Percentiles rank a stretch among this genome's conserved stretches.
phyloP scores from a whole-genome alignment of 2,888 invertebrate genomes.

The Leptogaster cylindrica region DNA sequence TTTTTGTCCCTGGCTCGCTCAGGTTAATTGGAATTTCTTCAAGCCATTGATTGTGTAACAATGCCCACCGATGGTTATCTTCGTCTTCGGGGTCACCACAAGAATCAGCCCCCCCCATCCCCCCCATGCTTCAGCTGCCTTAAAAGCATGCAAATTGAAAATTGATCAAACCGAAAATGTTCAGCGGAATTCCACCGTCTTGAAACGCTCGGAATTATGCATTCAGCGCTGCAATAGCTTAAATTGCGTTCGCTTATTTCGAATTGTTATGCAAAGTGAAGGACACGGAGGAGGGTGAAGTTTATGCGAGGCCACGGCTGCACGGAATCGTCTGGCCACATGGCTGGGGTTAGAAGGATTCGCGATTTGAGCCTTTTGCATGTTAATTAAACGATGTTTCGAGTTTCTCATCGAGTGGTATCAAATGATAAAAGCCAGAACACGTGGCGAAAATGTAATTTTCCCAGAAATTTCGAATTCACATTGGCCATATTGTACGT shows the following conservation, averaged over 20 bases:
- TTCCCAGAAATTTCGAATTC: too few relatives aligned
- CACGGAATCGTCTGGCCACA: background rate
- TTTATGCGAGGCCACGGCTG: background rate
- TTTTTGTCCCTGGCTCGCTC: background rate
- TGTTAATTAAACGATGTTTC: background rate
- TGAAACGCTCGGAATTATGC: conserved; percentile 23
- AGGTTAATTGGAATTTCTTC: conserved; percentile 26
- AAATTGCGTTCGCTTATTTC: conserved; percentile 27
- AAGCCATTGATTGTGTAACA: conserved; percentile 12
- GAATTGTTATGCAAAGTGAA: conserved; percentile 24
- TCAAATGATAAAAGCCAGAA: too few relatives aligned
- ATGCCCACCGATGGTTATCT: background rate
- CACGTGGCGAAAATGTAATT: too few relatives aligned
- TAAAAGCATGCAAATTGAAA: conserved; percentile 14
- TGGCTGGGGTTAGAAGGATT: background rate
- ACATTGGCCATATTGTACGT: too few relatives aligned
- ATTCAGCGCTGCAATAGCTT: background rate
- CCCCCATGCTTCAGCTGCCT: background rate
- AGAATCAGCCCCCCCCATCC: too few relatives aligned
- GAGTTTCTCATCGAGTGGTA: background rate
- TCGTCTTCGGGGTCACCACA: too few relatives aligned
- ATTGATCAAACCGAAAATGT: conserved; percentile 18
- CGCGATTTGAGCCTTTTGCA: background rate
- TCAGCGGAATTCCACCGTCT: conserved; percentile 10
- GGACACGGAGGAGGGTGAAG: background rate